Conservation (phyloP, 2,113 vertebrate species). For the Chascanopsetta lugubris region DNA sequence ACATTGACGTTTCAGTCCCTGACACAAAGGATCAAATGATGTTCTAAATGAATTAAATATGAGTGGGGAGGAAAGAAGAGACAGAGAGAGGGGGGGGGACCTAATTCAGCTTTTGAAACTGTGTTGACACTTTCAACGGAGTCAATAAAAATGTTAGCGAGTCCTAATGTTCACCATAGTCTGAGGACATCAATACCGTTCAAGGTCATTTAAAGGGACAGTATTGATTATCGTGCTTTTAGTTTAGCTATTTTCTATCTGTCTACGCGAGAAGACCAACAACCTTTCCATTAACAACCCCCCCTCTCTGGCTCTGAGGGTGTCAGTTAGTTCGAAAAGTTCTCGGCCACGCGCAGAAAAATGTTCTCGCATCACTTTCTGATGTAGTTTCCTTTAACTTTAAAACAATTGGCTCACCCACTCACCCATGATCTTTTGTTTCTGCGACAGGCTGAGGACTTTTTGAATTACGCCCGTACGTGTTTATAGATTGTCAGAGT, state of each 20-base stretch:
- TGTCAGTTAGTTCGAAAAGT: neutral
- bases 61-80: slow-evolving; percentile 1
- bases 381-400: too few species aligned
- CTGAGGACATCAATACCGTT: neutral
- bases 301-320: neutral
- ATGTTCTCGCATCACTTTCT: too few species aligned
- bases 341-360: too few species aligned
- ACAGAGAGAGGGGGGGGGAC: neutral
- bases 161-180: neutral
- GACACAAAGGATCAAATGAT: slow-evolving; percentile 41
- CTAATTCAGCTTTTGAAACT: neutral
- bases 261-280: neutral
- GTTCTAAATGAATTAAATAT: slow-evolving; percentile 58
- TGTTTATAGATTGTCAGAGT: neutral
- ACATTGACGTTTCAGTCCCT: slow-evolving; percentile 26
- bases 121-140: neutral
- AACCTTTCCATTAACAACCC: neutral
- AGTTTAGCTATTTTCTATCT: neutral
- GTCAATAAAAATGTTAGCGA: slow-evolving; percentile 10
- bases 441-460: too few species aligned
- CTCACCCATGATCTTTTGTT: too few species aligned
- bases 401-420: too few species aligned
- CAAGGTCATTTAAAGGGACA: neutral
- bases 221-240: neutral
- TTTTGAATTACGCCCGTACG: too few species aligned